Evolutionary conservation across 2,113 vertebrate species (phyloP).

Genomic region (Urocitellus parryii): DNA sequence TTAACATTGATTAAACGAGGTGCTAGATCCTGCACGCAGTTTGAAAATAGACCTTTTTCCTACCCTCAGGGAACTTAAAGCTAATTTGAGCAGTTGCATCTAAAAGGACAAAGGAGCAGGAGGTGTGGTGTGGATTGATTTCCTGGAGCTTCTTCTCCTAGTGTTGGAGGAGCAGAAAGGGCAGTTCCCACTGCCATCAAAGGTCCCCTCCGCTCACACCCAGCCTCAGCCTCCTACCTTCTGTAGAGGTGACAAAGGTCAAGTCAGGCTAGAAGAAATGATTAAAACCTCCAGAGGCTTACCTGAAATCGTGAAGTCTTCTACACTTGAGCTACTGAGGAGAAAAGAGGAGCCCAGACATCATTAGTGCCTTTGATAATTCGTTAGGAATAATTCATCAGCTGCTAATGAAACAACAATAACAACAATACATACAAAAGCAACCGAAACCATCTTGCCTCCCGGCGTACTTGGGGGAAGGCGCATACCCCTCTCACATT

Average conservation of each 20-base stretch:
- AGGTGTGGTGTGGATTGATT: not conserved
- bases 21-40: constrained; percentile 71
- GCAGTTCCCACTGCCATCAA: accelerated
- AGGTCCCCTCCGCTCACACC: not conserved
- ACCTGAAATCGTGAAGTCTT: not conserved
- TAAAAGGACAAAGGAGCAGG: constrained; percentile 29
- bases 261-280: constrained; percentile 16
- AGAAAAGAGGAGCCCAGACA: constrained; percentile 12
- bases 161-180: not conserved
- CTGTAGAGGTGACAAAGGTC: not conserved
- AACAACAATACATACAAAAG: constrained; percentile 55
- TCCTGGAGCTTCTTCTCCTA: not conserved
- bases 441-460: constrained; percentile 40
- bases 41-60: constrained; percentile 71
- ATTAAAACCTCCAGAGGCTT: not conserved
- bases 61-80: constrained; percentile 70
- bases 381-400: constrained; percentile 63
- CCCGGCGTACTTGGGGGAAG: not conserved
- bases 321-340: not conserved
- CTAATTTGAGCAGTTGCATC: constrained; percentile 49
- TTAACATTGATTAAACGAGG: constrained; percentile 80
- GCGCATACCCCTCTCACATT: not conserved
- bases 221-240: not conserved
- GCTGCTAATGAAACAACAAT: constrained; percentile 54
- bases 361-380: constrained; percentile 52